Evolutionary conservation across 1,140 invertebrate species (phyloP).

Genomic region (Aphelinus atriplicis): DNA sequence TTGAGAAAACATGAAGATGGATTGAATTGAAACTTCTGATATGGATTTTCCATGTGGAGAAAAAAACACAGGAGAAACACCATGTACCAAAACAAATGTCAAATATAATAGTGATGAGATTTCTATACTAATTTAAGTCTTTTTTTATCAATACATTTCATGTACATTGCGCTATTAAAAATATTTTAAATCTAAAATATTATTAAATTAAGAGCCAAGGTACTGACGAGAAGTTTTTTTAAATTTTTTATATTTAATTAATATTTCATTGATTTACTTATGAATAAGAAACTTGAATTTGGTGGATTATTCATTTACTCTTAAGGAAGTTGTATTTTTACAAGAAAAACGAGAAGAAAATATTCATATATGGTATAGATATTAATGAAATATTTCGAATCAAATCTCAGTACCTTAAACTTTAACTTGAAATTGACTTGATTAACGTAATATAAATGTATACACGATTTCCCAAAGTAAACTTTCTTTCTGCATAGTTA

Average conservation of each 20-base stretch:
- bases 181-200: slow-evolving; percentile 21
- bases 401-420: slow-evolving; percentile 17
- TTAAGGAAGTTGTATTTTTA: slow-evolving; percentile 19
- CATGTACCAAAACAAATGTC: slow-evolving; percentile 36
- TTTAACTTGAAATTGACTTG: slow-evolving; percentile 6
- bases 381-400: background rate
- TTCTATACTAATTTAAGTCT: slow-evolving; percentile 29
- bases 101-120: slow-evolving; percentile 16
- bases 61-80: slow-evolving; percentile 4
- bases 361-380: slow-evolving; percentile 1
- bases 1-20: slow-evolving; percentile 11
- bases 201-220: slow-evolving; percentile 27
- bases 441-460: background rate
- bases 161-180: slow-evolving; percentile 31
- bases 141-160: slow-evolving; percentile 25
- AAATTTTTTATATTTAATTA: slow-evolving; percentile 33
- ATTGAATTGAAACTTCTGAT: background rate
- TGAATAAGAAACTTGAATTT: slow-evolving; percentile 1
- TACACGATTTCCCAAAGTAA: slow-evolving; percentile 27
- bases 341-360: background rate
- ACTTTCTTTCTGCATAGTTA: slow-evolving; percentile 12
- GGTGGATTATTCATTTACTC: slow-evolving; percentile 2
- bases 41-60: background rate
- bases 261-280: background rate
- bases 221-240: slow-evolving; percentile 28